These are phyloP conservation scores for Sinohyriopsis cumingii DNA, from an alignment of 2,888 invertebrate species.

Conservation along the genomic window DNA sequence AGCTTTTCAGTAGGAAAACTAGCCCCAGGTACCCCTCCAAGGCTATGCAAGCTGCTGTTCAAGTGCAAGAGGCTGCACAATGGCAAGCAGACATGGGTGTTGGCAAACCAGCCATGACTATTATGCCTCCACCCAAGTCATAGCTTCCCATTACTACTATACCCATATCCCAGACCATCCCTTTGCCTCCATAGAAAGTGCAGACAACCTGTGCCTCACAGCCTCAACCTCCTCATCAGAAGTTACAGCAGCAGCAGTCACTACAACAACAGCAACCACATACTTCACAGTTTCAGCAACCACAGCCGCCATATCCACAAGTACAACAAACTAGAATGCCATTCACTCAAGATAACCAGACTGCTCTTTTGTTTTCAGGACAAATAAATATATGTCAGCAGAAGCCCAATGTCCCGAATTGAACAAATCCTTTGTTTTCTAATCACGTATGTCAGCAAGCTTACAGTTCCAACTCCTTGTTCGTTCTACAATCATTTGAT, in stretches of 20 bases:
- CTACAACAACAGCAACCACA: conserved; percentile 38
- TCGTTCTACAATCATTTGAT: no score
- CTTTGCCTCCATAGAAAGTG: conserved; percentile 27
- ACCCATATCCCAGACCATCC: conserved; percentile 20
- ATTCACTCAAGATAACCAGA: conserved; percentile 34
- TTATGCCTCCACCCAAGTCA: conserved; percentile 43
- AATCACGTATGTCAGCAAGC: no score
- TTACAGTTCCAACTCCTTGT: no score
- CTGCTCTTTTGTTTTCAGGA: no score
- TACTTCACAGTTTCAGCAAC: conserved; percentile 60
- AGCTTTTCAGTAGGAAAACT: conserved; percentile 27
- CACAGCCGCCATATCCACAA: conserved; percentile 69
- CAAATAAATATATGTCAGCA: no score
- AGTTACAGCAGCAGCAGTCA: conserved; percentile 38
- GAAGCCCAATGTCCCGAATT: no score
- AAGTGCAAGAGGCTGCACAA: conserved; percentile 56
- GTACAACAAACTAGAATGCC: conserved; percentile 50
- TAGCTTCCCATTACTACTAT: conserved; percentile 17
- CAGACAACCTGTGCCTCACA: conserved; percentile 4
- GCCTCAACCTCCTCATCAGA: conserved; percentile 29
- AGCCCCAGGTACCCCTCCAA: conserved; percentile 46
- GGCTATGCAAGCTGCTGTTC: conserved; percentile 56
- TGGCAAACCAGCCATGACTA: conserved; percentile 19
- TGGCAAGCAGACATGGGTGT: conserved; percentile 45
- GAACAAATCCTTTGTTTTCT: no score